Base-by-base conservation (phyloP, 2,888 invertebrate species). In the Lasioglossum leucozonium region DNA sequence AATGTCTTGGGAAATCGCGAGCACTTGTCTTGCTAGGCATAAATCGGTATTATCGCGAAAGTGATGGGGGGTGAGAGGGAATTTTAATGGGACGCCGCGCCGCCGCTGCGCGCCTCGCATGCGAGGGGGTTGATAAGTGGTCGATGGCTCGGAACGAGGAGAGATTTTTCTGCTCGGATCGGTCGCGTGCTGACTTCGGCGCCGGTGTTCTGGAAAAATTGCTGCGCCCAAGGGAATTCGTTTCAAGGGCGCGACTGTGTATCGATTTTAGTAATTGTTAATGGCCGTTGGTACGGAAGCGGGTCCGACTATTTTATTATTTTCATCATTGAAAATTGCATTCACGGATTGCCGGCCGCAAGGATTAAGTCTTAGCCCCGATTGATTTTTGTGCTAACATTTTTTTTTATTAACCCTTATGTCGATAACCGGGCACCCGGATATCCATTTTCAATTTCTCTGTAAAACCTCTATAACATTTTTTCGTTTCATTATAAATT, bases 41-140 rank as follows among this genome's bases (percentile, higher is more conserved):
- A 83, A 83, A 83, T 83, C 76, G 44, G 22, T 69, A 73, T 67
- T 83, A 83, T 76, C 65, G 67, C 72, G 72, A 77, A 26, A 10
- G 44, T 18, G 13, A 10, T 4, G n/a, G 44, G 3, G 71, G 16
- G 18, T 22, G 30, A 40, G 30, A 40, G 47, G 26, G 34, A 47
- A 72, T 72, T 78, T 75, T 58, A 82, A 77, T 44, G 42, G 58
- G 26, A 30, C 34, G 16, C 58, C 34, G 34, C 34, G 34, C 2
- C 34, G 34, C 34, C 34, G 44, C 44, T 26, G 58, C 72, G 37
- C 22, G 42, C 55, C 5, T 47, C 30, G 65, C 37, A 26, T 37
- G 76, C 47, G 18, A 16, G n/a, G 62, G 62, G 37, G 76, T 47
- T 51, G 76, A 67, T 51, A 67, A 77, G 26, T 51, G 67, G 37